Evolutionary conservation across 2,797 vertebrate genomes (phyloP), one percentile per base, ranked within the genome.

Genomic region (Percopsis omiscomaycus): DNA sequence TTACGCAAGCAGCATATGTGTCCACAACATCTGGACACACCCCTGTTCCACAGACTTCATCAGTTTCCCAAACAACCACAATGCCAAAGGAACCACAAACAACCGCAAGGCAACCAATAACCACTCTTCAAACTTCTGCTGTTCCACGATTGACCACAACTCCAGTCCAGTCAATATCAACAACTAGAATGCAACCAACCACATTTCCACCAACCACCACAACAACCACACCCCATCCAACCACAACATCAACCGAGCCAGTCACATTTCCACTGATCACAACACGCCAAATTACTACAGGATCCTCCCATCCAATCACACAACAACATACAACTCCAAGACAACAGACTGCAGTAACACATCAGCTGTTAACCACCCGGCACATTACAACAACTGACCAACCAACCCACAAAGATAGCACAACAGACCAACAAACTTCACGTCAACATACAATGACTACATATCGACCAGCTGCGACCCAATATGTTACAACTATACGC

Each of bases 31-130:
- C 5, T 32, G 44, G 3, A 54, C 2, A 3, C 9, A 59, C 57
- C 44, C 32, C 42, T 16, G n/a, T 13, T 13, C 9, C 27, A 44
- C 32, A 27, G 6, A 16, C 48, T 30, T 12, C 56, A 5, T 59
- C 76, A 8, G 15, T 1, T 57, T 16, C 13, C 48, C 55, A 58
- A 10, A 55, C 64, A 3, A 11, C 51, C 13, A 56, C 27, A 5
- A 66, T 50, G 1, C 54, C 50, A 8, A 22, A 9, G 0, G 61
- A n/a, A 11, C 42, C 51, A 12, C 28, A 2, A 11, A 44, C 47
- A 5, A 55, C 66, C 15, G 10, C 55, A 45, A 2, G 27, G 46
- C 48, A 28, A 5, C 49, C 27, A 0, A 57, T 55, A 54, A 46
- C 49, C 32, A 10, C 59, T 30, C n/a, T n/a, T 3, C 28, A 42